Percentiles rank a stretch among this genome's conserved stretches.
Conservation (phyloP, 1,140 invertebrate species). For the Berghia stephanieae region DNA sequence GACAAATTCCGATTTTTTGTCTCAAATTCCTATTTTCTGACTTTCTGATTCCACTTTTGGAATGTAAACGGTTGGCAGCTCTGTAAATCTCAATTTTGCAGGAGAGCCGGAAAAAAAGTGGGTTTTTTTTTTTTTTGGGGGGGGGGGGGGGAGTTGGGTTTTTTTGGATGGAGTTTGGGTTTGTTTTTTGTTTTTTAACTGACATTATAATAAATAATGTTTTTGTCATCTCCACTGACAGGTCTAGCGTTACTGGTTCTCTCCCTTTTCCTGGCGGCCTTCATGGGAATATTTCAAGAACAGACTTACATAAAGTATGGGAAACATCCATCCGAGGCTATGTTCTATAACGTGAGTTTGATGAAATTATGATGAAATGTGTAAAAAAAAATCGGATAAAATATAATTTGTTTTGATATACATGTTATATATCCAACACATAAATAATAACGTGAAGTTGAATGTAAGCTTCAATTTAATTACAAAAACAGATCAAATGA, state of each 20-base stretch:
- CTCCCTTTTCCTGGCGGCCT: constrained; percentile 90
- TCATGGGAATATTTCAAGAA: constrained; percentile 98
- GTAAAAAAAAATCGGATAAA: not conserved
- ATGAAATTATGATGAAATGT: not conserved
- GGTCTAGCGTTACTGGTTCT: constrained; percentile 86
- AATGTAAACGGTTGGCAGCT: too few species aligned
- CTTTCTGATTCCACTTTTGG: too few species aligned
- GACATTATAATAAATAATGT: not conserved
- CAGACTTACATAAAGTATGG: constrained; percentile 85
- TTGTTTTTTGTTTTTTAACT: not conserved
- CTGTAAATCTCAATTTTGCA: too few species aligned
- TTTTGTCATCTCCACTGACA: constrained; percentile 39
- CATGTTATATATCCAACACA: not conserved
- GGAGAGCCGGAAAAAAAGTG: too few species aligned
- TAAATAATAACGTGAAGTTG: too few species aligned
- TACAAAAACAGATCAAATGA: too few species aligned
- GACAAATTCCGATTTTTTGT: too few species aligned
- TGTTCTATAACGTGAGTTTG: constrained; percentile 84
- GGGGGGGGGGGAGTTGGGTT: too few species aligned
- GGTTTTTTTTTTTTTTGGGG: too few species aligned
- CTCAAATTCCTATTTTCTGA: too few species aligned
- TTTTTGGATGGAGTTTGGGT: too few species aligned
- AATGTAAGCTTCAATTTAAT: too few species aligned
- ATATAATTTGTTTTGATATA: not conserved
- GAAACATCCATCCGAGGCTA: constrained; percentile 92